Evolutionary conservation across 2,888 invertebrate species (phyloP).

Genomic region (Apodemia duryi): DNA sequence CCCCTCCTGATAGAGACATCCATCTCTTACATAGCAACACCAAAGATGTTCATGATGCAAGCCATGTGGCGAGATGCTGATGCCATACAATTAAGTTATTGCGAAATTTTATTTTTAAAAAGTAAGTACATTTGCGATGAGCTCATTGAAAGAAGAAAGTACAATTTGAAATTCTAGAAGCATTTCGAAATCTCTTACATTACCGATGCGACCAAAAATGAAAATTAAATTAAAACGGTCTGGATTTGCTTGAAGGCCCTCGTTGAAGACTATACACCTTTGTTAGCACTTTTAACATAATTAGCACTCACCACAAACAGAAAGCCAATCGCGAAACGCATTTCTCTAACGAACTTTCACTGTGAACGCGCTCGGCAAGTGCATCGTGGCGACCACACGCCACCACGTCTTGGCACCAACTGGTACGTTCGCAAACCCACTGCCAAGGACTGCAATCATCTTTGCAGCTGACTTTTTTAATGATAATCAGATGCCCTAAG

Average conservation of each 20-base stretch:
- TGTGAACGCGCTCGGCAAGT: slow-evolving; percentile 49
- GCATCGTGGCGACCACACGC: slow-evolving; percentile 59
- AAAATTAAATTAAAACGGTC: slow-evolving; percentile 1
- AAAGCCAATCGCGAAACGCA: slow-evolving; percentile 72
- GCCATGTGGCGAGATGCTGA: not conserved
- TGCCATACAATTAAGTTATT: not conserved
- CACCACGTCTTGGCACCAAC: slow-evolving; percentile 57
- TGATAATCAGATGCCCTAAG: slow-evolving; percentile 40
- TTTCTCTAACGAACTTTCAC: slow-evolving; percentile 76
- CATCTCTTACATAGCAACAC: too few relatives aligned
- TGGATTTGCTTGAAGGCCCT: slow-evolving; percentile 7
- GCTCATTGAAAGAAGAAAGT: slow-evolving; percentile 1
- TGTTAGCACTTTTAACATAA: slow-evolving; percentile 42
- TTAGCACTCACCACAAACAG: slow-evolving; percentile 77
- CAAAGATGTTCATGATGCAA: too few relatives aligned
- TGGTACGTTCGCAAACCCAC: slow-evolving; percentile 50
- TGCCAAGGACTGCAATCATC: slow-evolving; percentile 60
- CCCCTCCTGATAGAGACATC: not conserved
- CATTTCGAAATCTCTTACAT: slow-evolving; percentile 3
- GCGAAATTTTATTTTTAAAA: not conserved
- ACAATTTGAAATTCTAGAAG: slow-evolving; percentile 8
- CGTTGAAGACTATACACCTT: slow-evolving; percentile 20
- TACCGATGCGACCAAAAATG: slow-evolving; percentile 1
- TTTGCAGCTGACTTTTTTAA: slow-evolving; percentile 39
- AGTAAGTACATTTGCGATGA: not conserved